These are phyloP conservation scores for Siphlonurus alternatus DNA, from an alignment of 2,888 invertebrate species.

Conservation along the genomic window DNA sequence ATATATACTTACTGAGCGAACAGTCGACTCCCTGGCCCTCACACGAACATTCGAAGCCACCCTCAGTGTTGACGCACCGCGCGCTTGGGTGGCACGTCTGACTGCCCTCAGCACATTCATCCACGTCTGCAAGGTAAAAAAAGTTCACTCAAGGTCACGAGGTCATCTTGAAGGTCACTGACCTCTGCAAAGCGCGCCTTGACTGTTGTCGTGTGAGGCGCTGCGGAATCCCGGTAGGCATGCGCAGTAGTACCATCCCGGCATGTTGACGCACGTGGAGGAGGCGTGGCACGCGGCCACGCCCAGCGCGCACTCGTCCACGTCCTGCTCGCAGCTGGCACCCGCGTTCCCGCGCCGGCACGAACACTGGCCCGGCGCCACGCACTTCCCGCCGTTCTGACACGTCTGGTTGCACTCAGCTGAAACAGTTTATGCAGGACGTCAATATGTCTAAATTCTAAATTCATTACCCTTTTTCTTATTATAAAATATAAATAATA, in stretches of 20 bases:
- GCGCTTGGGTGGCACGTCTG: slow-evolving; percentile 68
- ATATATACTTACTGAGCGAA: slow-evolving; percentile 19
- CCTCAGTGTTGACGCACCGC: slow-evolving; percentile 61
- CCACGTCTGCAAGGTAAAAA: slow-evolving; percentile 43
- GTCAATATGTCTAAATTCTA: no score
- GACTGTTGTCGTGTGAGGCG: slow-evolving; percentile 1
- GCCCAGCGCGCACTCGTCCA: slow-evolving; percentile 64
- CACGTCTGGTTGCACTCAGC: slow-evolving; percentile 66
- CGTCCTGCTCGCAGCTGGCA: slow-evolving; percentile 65
- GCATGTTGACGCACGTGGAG: slow-evolving; percentile 71
- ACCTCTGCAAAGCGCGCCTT: neutral
- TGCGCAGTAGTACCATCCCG: slow-evolving; percentile 79
- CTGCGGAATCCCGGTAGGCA: slow-evolving; percentile 58
- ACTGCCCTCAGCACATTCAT: slow-evolving; percentile 58
- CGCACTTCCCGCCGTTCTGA: slow-evolving; percentile 68
- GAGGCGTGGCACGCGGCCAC: slow-evolving; percentile 55
- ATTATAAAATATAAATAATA: neutral
- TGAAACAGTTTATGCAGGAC: slow-evolving; percentile 27
- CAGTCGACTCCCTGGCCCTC: slow-evolving; percentile 19
- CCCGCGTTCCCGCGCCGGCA: slow-evolving; percentile 72
- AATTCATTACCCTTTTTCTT: neutral
- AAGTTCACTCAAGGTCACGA: neutral
- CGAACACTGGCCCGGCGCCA: slow-evolving; percentile 55
- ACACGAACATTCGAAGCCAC: slow-evolving; percentile 64
- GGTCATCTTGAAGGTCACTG: neutral